These are phyloP conservation scores for Brachypteracias leptosomus DNA, from an alignment of 2,113 vertebrate species.

Conservation along the genomic window DNA sequence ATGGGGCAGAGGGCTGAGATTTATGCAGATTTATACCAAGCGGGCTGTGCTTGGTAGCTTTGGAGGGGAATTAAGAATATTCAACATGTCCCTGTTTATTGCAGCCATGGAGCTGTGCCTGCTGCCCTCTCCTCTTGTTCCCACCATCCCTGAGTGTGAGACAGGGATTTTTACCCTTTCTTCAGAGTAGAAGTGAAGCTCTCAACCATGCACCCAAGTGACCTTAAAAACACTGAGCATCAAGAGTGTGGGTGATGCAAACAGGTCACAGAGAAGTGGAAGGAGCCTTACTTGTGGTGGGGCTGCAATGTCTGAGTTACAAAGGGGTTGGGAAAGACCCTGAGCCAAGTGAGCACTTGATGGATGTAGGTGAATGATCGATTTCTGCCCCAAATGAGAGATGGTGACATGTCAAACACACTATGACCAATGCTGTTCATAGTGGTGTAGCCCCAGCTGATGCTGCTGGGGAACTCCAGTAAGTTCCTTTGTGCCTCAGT, in stretches of 20 bases:
- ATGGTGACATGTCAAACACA: rapidly evolving
- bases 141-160: rapidly evolving
- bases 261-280: no score
- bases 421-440: rapidly evolving
- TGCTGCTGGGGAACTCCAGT: not conserved
- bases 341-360: rapidly evolving
- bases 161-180: not conserved
- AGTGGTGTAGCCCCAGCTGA: not conserved
- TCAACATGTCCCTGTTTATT: not conserved
- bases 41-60: not conserved
- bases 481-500: not conserved
- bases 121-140: not conserved
- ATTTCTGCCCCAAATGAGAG: not conserved
- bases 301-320: rapidly evolving
- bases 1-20: no score
- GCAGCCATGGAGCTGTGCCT: not conserved
- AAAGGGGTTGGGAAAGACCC: not conserved
- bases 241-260: not conserved
- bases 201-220: not conserved
- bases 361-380: not conserved
- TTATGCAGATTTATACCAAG: no score
- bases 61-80: not conserved
- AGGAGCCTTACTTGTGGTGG: rapidly evolving
- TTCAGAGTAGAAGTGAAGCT: not conserved
- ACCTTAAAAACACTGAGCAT: not conserved